Evolutionary conservation across 2,113 vertebrate species (phyloP), one percentile per base, ranked within the genome.

Genomic region (Rhombomys opimus): DNA sequence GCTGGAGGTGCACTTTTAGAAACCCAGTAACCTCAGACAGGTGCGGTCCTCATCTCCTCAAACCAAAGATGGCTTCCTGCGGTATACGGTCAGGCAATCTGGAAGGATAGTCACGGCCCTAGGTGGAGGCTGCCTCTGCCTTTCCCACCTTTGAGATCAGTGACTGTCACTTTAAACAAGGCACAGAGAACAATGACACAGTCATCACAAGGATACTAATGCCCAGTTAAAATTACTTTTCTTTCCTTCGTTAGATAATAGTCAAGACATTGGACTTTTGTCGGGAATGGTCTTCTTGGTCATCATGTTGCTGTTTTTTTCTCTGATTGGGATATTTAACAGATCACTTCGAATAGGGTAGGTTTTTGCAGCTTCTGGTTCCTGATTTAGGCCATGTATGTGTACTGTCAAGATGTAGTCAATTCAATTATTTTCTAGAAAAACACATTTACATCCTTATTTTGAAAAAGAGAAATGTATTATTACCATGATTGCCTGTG

Each of bases 291-390:
- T 98, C 22, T 6, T 96, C 95, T 92, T 97, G 22, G 0, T 95
- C 18, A 3, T 93, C 0, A 1, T 20, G 0, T 10, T 98, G 0
- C 98, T 98, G 0, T 0, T 97, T 12, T 73, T 96, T 22, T 90
- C 95, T 52, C 63, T 98, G 27, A 11, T 95, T 17, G 95, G 96
- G 59, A 97, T 98, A 95, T 96, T 98, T 77, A 98, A 98, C 84
- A 98, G 98, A 57, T 97, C 98, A 0, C 94, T 98, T 93, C 98
- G 98, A 54, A 98, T 95, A 95, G 97, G 98, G 99, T 99, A 99
- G 30, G 97, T 96, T 70, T 95, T 54, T 57, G 15, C 13, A 76
- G 67, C 89, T 92, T 65, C 25, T 78, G 30, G 41, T 95, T 95
- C 35, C 57, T 86, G 1, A 90, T 77, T 95, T 86, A 57, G 57